Conservation (phyloP, 2,888 invertebrate species). For the Dyspetes luteomarginatus region DNA sequence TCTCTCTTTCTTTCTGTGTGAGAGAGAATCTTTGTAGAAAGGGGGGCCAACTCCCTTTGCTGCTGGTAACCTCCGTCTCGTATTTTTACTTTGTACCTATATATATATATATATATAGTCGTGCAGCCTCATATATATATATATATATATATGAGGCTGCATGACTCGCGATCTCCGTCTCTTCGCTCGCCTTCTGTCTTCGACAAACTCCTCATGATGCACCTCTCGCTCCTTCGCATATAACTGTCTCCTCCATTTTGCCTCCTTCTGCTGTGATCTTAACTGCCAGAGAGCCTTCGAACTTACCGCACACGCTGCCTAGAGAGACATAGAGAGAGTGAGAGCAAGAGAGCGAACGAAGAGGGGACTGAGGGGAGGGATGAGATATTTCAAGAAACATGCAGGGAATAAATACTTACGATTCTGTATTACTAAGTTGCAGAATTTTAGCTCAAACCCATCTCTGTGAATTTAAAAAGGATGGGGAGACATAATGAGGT, state of each 20-base stretch:
- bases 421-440: slow-evolving; percentile 6
- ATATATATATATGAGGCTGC: not conserved
- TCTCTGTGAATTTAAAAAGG: not conserved
- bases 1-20: slow-evolving; percentile 17
- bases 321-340: slow-evolving; percentile 5
- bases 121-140: not conserved
- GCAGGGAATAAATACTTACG: not conserved
- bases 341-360: slow-evolving; percentile 4
- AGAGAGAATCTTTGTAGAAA: slow-evolving; percentile 22
- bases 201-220: slow-evolving; percentile 40
- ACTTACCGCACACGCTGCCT: slow-evolving; percentile 32
- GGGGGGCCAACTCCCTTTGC: slow-evolving; percentile 57
- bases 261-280: slow-evolving; percentile 17
- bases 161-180: slow-evolving; percentile 30
- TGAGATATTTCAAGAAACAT: slow-evolving; percentile 11
- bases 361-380: not conserved
- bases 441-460: slow-evolving; percentile 34
- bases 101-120: not conserved
- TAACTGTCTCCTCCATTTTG: slow-evolving; percentile 32
- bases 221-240: slow-evolving; percentile 49
- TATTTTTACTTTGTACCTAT: not conserved
- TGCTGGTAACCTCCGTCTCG: not conserved
- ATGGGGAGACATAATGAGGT: slow-evolving; percentile 9
- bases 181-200: slow-evolving; percentile 55
- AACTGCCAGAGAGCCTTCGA: slow-evolving; percentile 30